Conservation (phyloP, 1,140 invertebrate genomes). For the Nephila pilipes region DNA sequence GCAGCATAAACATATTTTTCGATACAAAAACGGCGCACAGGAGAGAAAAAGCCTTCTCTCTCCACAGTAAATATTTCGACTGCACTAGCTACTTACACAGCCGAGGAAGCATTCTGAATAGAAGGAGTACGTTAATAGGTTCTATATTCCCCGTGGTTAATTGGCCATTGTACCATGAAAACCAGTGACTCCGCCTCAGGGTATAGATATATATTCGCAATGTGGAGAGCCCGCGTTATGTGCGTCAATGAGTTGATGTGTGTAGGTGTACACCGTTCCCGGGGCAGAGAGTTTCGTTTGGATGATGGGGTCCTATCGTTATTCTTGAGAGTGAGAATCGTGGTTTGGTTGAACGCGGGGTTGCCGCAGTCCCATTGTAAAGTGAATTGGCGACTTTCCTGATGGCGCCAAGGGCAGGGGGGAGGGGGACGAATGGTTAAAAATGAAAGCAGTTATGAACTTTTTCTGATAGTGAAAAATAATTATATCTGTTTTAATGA, state of each 20-base stretch:
- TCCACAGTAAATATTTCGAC: conserved; percentile 1
- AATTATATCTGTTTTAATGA: no score
- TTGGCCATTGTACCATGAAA: conserved; percentile 75
- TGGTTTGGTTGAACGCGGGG: conserved; percentile 55
- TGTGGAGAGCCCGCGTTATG: conserved; percentile 7
- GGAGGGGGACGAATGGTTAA: no score
- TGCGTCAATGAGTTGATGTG: conserved; percentile 29
- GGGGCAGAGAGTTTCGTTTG: conserved; percentile 59
- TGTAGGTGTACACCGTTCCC: neutral
- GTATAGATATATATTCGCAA: conserved; percentile 48
- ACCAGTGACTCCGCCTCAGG: conserved; percentile 56
- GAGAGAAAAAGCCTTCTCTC: conserved; percentile 37
- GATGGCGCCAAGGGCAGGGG: neutral
- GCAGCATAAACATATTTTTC: conserved; percentile 18
- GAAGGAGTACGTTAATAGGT: conserved; percentile 51
- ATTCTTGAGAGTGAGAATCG: conserved; percentile 71
- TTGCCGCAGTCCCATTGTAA: conserved; percentile 43
- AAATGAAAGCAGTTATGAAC: no score
- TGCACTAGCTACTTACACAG: conserved; percentile 63
- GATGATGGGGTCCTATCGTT: conserved; percentile 30
- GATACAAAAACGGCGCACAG: conserved; percentile 42
- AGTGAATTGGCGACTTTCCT: neutral
- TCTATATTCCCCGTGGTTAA: conserved; percentile 69
- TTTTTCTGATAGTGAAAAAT: no score
- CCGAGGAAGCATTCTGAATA: conserved; percentile 56